phyloP scores from a whole-genome alignment of 2,888 invertebrate genomes.

The Kryphioiulus occultus region DNA sequence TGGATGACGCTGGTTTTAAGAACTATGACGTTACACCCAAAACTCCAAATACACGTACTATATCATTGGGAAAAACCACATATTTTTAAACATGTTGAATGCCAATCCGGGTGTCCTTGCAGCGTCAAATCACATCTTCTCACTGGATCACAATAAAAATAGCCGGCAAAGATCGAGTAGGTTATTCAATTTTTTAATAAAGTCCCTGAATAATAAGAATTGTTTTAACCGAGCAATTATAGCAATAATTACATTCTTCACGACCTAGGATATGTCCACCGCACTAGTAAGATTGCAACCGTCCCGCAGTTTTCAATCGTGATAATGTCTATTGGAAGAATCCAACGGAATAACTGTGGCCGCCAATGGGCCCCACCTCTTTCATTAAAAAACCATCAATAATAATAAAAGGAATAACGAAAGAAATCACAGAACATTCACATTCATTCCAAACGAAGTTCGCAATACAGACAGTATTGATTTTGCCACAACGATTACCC shows the following conservation, averaged over 20 bases:
- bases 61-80: not conserved
- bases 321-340: not conserved
- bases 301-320: constrained; percentile 28
- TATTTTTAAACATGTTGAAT: not conserved
- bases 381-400: constrained; percentile 2
- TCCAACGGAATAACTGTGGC: not conserved
- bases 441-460: constrained; percentile 11
- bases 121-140: not conserved
- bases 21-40: not conserved
- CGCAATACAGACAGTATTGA: not conserved
- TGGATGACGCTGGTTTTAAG: too few relatives aligned
- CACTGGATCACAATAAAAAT: not conserved
- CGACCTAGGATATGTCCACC: constrained; percentile 35
- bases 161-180: not conserved
- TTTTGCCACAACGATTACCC: not conserved
- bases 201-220: constrained; percentile 30
- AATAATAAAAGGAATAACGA: constrained; percentile 7
- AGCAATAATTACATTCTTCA: not conserved
- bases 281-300: constrained; percentile 1
- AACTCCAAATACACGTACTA: too few relatives aligned
- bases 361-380: not conserved
- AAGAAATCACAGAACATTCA: not conserved
- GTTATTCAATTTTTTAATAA: constrained; percentile 30
- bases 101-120: too few relatives aligned
- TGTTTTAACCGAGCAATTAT: constrained; percentile 11